These are phyloP conservation scores for Notocelia uddmanniana DNA, from an alignment of 2,888 invertebrate species.

Conservation along the genomic window DNA sequence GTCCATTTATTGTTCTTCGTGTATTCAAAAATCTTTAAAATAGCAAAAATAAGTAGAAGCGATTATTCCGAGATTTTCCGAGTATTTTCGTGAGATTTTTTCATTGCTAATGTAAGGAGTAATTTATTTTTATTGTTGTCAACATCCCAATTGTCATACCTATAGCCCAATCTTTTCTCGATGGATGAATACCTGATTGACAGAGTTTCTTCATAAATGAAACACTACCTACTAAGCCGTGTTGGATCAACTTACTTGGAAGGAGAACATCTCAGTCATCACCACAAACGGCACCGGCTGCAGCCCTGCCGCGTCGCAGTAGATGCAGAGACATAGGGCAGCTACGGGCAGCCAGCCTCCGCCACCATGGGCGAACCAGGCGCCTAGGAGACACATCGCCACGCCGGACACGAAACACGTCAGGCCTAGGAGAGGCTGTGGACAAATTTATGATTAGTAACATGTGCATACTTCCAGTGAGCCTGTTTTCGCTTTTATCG, in stretches of 20 bases:
- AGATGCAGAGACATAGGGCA: slow-evolving; percentile 77
- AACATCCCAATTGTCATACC: too few relatives aligned
- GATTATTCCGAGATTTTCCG: too few relatives aligned
- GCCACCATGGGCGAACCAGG: slow-evolving; percentile 67
- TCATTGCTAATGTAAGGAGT: too few relatives aligned
- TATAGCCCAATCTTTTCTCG: too few relatives aligned
- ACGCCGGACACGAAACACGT: slow-evolving; percentile 76
- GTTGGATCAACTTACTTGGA: slow-evolving; percentile 63
- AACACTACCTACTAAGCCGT: too few relatives aligned
- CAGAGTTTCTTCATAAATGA: too few relatives aligned
- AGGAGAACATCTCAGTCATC: slow-evolving; percentile 81
- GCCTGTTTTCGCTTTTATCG: too few relatives aligned
- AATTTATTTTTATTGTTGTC: too few relatives aligned
- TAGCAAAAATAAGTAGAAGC: too few relatives aligned
- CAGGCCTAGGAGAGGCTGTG: slow-evolving; percentile 71
- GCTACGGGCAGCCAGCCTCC: slow-evolving; percentile 71
- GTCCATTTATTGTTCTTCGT: too few relatives aligned
- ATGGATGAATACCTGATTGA: not conserved
- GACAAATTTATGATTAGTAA: not conserved
- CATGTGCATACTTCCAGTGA: not conserved
- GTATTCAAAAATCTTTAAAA: too few relatives aligned
- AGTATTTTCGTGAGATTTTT: too few relatives aligned
- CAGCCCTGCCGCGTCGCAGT: slow-evolving; percentile 78
- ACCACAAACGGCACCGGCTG: slow-evolving; percentile 81
- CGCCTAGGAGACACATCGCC: slow-evolving; percentile 68